phyloP scores from a whole-genome alignment of 2,797 vertebrate genomes.

The Ptychadena robeensis region DNA sequence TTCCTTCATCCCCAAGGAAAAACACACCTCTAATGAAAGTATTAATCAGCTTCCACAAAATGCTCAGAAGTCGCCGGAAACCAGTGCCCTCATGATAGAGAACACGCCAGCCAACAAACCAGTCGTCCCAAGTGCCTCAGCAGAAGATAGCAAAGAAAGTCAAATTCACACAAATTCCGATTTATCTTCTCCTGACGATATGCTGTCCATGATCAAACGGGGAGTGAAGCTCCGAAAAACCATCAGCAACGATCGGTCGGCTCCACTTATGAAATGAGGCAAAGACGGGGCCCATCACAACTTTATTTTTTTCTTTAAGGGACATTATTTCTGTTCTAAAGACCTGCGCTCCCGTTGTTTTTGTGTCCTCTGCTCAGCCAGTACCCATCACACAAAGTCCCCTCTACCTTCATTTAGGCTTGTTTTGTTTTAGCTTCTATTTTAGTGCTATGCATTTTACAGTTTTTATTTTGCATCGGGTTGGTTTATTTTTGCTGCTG shows the following conservation, averaged over 20 bases:
- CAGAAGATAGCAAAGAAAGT: neutral
- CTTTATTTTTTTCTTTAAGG: conserved; percentile 24
- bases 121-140: neutral
- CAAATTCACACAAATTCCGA: neutral
- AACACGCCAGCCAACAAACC: neutral
- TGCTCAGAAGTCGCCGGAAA: conserved; percentile 11
- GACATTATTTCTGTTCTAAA: conserved; percentile 31
- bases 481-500: conserved; percentile 4
- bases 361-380: conserved; percentile 13
- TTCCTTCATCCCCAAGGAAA: conserved; percentile 78
- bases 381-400: conserved; percentile 16
- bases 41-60: conserved; percentile 19
- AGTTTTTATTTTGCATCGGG: conserved; percentile 18
- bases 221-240: conserved; percentile 77
- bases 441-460: conserved; percentile 24
- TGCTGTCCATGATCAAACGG: conserved; percentile 76
- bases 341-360: conserved; percentile 32
- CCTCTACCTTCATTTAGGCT: conserved; percentile 13
- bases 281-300: neutral
- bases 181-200: conserved; percentile 59
- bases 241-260: conserved; percentile 80
- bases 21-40: conserved; percentile 54
- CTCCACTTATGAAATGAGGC: conserved; percentile 67
- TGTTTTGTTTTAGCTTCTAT: conserved; percentile 23
- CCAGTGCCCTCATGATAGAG: neutral